Evolutionary conservation across 2,797 vertebrate species (phyloP), one percentile per base, ranked within the genome.

Genomic region (Helostoma temminkii): DNA sequence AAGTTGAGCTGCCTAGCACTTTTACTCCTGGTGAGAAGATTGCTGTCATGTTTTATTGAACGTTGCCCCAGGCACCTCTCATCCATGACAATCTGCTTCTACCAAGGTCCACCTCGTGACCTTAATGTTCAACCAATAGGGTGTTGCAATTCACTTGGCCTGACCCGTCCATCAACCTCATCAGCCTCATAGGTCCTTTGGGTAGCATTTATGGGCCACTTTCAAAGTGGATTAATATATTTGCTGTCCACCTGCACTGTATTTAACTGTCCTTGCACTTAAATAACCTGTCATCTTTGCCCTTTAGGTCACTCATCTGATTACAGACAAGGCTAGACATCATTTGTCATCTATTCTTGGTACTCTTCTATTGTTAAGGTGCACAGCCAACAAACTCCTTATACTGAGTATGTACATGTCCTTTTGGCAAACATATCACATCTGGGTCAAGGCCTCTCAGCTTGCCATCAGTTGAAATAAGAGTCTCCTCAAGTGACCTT

Each of bases 11-110:
- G 74, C 76, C 4, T 47, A 78, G 75, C 81, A 75, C 75, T 90
- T 89, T 88, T 86, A 82, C 87, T 90, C 83, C 77, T 69, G 84
- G 78, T 86, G 89, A 87, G 87, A 90, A 92, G 89, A 93, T 92
- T 92, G 89, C 87, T 84, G 85, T 91, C 88, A 92, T 93, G 91
- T 93, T 93, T 92, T 93, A 93, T 91, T 91, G 91, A 93, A 92
- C 84, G 70, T 81, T 78, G 79, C 90, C 84, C 85, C 61, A 4
- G 53, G 87, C 82, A 71, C 85, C 89, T 85, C 83, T 88, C 88
- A 91, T 90, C 91, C 86, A 80, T 87, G 89, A 89, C 84, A 88
- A 88, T 90, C 85, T 88, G 88, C 92, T 90, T 92, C 86, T 74
- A 77, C 79, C 76, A 78, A 88, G 82, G 86, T 80, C 82, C 80